A percentile compares a stretch with the other conserved stretches of the same genome.
Evolutionary conservation across 1,140 invertebrate genomes (phyloP).

Genomic region (Piezodorus guildinii): DNA sequence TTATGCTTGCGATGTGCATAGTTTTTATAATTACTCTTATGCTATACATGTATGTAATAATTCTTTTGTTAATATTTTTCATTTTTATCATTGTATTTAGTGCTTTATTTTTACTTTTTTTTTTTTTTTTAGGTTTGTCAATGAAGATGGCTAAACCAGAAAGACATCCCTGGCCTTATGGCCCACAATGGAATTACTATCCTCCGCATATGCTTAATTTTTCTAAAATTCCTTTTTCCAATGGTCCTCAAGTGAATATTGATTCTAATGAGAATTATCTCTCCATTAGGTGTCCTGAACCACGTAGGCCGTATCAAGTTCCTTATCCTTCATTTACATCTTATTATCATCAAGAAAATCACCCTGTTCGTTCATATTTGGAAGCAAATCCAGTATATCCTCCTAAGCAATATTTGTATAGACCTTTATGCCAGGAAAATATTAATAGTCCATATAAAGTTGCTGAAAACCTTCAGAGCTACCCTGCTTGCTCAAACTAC

Average conservation of each 20-base stretch:
- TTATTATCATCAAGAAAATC: not conserved
- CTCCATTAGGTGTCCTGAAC: not conserved
- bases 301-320: constrained; percentile 3
- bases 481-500: constrained; percentile 3
- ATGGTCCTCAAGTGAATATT: not conserved
- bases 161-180: constrained; percentile 2
- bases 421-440: not conserved
- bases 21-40: no score
- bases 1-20: no score
- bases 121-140: constrained; percentile 7
- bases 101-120: not conserved
- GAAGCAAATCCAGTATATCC: not conserved
- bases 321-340: not conserved
- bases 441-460: not conserved
- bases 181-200: constrained; percentile 8
- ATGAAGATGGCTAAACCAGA: constrained; percentile 8
- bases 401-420: not conserved
- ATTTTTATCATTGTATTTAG: no score
- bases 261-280: not conserved
- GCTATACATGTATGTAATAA: no score
- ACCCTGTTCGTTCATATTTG: not conserved
- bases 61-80: no score
- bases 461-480: not conserved
- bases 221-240: not conserved
- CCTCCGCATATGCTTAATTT: constrained; percentile 1